These are phyloP conservation scores for Cacatua alba DNA, from an alignment of 2,113 vertebrate genomes.

Conservation along the genomic window DNA sequence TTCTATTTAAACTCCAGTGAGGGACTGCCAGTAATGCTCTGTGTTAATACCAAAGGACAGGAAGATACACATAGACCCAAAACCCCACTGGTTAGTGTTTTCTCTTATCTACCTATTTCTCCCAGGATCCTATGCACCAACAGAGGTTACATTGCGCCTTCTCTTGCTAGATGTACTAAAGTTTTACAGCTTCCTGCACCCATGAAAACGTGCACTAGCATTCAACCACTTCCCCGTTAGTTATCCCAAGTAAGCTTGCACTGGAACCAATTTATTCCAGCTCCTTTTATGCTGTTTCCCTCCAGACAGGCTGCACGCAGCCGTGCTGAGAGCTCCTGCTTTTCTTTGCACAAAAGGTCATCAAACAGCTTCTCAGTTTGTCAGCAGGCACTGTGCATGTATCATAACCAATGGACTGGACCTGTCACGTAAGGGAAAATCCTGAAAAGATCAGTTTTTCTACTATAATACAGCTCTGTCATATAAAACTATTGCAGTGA, in stretches of 20 bases:
- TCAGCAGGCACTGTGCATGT: neutral
- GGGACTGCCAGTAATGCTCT: neutral
- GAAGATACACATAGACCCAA: neutral
- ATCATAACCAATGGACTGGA: neutral
- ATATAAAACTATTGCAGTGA: neutral
- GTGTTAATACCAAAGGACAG: neutral
- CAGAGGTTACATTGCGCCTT: neutral
- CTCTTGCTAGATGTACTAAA: neutral
- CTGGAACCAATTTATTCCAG: slow-evolving; percentile 15
- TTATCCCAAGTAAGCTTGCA: neutral
- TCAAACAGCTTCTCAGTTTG: slow-evolving; percentile 6
- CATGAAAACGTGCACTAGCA: neutral
- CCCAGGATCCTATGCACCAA: neutral
- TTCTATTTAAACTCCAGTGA: slow-evolving; percentile 16
- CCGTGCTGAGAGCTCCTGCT: neutral
- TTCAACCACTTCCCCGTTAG: neutral
- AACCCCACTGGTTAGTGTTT: neutral
- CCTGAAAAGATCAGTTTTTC: neutral
- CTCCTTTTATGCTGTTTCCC: neutral
- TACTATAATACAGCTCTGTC: neutral
- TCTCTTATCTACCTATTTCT: neutral
- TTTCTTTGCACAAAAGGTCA: slow-evolving; percentile 12
- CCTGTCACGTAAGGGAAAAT: neutral
- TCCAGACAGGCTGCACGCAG: neutral
- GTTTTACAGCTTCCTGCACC: neutral